phyloP scores from a whole-genome alignment of 2,113 vertebrate species.

The Vulpes lagopus region DNA sequence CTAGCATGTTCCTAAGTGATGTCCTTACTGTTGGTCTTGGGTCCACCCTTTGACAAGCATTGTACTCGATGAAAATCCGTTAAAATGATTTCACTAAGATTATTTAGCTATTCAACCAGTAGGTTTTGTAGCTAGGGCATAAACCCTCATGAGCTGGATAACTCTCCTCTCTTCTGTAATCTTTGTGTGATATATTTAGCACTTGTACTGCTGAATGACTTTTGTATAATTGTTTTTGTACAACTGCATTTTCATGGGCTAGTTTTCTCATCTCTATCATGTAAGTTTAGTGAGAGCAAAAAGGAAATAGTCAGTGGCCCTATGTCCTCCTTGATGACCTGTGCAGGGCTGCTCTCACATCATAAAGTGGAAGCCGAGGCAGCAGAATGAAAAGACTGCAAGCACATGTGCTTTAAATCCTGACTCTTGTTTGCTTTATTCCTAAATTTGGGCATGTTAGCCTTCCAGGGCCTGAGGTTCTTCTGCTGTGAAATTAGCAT shows the following conservation, averaged over 20 bases:
- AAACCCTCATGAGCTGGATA: neutral
- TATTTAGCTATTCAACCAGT: neutral
- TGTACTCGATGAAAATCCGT: neutral
- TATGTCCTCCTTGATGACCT: rapidly evolving
- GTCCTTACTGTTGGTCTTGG: neutral
- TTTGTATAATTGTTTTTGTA: neutral
- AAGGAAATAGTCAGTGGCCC: neutral
- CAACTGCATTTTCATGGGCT: neutral
- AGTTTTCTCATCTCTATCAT: neutral
- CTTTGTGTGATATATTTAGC: neutral
- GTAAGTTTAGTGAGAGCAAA: neutral
- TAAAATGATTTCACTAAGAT: neutral
- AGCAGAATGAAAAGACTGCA: neutral
- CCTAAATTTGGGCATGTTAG: neutral
- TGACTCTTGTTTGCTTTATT: neutral
- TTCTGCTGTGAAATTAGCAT: neutral
- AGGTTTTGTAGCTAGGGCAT: neutral
- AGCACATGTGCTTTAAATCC: neutral
- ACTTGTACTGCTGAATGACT: neutral
- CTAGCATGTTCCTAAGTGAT: neutral
- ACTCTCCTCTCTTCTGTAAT: rapidly evolving
- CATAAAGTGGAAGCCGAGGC: rapidly evolving
- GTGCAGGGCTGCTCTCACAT: rapidly evolving
- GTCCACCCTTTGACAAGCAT: neutral
- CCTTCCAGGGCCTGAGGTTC: neutral